These are phyloP conservation scores for Hyles vespertilio DNA, from an alignment of 1,140 invertebrate species.

Conservation along the genomic window DNA sequence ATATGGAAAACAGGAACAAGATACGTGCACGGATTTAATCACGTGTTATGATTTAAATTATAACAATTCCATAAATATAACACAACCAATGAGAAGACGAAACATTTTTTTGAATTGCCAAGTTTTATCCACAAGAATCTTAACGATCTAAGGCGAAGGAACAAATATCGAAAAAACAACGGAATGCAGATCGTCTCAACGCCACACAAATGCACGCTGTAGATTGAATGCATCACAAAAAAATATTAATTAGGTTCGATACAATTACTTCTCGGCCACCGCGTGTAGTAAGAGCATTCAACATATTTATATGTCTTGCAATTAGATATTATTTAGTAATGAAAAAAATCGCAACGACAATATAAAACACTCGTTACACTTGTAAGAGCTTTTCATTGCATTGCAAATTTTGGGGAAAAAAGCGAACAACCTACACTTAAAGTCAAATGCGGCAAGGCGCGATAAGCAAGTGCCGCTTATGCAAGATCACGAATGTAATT, in stretches of 20 bases:
- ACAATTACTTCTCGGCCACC: too few species aligned
- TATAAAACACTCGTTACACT: constrained; percentile 4
- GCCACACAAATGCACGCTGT: too few species aligned
- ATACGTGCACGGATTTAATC: constrained; percentile 55
- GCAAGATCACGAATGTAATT: constrained; percentile 77
- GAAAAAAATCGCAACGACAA: constrained; percentile 4
- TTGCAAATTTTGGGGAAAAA: constrained; percentile 72
- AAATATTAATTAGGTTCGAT: too few species aligned
- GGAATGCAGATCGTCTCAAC: too few species aligned
- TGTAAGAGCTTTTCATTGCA: constrained; percentile 33
- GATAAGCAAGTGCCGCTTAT: constrained; percentile 75
- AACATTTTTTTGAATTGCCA: too few species aligned
- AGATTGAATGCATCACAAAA: too few species aligned
- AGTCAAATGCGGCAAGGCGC: constrained; percentile 67
- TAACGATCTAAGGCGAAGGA: too few species aligned
- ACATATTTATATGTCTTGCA: too few species aligned
- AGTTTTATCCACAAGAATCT: too few species aligned
- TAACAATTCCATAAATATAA: not conserved
- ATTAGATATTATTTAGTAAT: not conserved
- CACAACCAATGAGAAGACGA: too few species aligned
- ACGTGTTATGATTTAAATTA: constrained; percentile 21
- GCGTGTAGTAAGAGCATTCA: too few species aligned
- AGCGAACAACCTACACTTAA: constrained; percentile 62
- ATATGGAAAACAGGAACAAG: constrained; percentile 42
- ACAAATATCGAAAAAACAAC: too few species aligned